Conservation (phyloP, 2,113 vertebrate genomes). For the Macrotus californicus region DNA sequence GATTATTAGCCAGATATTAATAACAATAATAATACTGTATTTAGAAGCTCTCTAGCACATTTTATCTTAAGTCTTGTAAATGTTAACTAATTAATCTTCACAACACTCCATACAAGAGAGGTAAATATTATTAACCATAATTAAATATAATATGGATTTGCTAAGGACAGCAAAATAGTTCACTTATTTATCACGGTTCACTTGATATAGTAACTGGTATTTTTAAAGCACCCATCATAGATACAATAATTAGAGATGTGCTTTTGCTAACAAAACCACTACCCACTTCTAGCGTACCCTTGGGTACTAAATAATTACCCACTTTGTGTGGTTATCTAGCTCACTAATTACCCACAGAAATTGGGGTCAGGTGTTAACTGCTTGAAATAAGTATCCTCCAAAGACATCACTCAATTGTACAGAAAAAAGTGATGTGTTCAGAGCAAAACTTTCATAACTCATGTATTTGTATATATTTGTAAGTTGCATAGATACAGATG, state of each 20-base stretch:
- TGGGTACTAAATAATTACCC: constrained; percentile 88
- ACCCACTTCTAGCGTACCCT: constrained; percentile 82
- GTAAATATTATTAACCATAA: constrained; percentile 59
- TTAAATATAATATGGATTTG: constrained; percentile 13
- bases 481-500: neutral
- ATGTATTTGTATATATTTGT: constrained; percentile 43
- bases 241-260: constrained; percentile 84
- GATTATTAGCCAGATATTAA: constrained; percentile 3
- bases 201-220: constrained; percentile 76
- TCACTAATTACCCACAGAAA: constrained; percentile 89
- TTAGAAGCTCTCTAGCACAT: constrained; percentile 6
- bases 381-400: constrained; percentile 86
- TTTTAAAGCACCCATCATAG: constrained; percentile 79
- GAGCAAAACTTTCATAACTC: constrained; percentile 77
- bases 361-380: constrained; percentile 89
- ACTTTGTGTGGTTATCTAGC: constrained; percentile 87
- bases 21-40: constrained; percentile 10
- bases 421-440: constrained; percentile 80
- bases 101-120: neutral
- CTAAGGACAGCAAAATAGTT: constrained; percentile 69
- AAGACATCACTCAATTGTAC: constrained; percentile 76
- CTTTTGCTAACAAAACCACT: constrained; percentile 85
- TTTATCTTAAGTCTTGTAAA: constrained; percentile 37
- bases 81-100: constrained; percentile 56
- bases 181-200: constrained; percentile 76